phyloP scores from a whole-genome alignment of 1,140 invertebrate genomes.

The Coenobita brevimanus region DNA sequence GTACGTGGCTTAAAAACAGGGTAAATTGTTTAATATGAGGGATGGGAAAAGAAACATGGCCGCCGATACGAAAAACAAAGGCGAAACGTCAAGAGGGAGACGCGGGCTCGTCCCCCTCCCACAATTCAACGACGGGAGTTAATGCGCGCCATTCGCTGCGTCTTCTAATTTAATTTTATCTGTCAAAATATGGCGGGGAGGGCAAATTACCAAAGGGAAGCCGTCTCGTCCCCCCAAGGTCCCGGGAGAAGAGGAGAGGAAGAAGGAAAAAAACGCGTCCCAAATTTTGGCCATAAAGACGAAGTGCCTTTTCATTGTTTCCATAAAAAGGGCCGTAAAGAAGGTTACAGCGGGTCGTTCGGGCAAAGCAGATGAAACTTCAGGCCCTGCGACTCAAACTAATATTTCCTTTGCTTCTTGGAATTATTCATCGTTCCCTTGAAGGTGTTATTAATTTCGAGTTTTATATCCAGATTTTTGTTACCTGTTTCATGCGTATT shows the following conservation, averaged over 20 bases:
- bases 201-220: conserved; percentile 11
- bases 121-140: conserved; percentile 35
- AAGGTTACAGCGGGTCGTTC: conserved; percentile 48
- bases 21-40: background rate
- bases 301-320: conserved; percentile 59
- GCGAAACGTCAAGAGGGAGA: no score
- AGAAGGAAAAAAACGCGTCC: background rate
- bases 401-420: no score
- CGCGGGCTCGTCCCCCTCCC: background rate
- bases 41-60: background rate
- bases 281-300: conserved; percentile 61
- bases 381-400: conserved; percentile 41
- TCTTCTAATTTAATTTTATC: conserved; percentile 63
- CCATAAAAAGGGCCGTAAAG: conserved; percentile 59
- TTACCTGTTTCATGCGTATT: no score
- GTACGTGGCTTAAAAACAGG: no score
- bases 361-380: conserved; percentile 49
- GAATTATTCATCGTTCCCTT: no score
- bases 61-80: no score
- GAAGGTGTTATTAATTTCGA: no score
- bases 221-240: no score
- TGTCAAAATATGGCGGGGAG: conserved; percentile 54
- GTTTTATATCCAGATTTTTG: no score
- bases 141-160: conserved; percentile 47
- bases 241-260: background rate